Percentiles rank a stretch among this genome's conserved stretches.
These are phyloP conservation scores for Latheticus oryzae DNA, from an alignment of 2,888 invertebrate species.

Conservation along the genomic window DNA sequence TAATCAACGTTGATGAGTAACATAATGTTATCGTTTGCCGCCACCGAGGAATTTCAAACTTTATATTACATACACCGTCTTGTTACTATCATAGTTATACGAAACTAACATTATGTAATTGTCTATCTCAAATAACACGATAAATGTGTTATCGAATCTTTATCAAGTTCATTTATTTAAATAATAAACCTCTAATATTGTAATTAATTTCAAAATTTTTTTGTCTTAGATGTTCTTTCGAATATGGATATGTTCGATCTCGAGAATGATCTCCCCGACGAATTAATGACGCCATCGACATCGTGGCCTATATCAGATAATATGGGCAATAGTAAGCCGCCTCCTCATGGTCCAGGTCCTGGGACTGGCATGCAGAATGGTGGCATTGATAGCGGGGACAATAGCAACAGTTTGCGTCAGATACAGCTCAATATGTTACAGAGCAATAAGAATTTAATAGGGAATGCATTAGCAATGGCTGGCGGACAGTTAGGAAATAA, in stretches of 20 bases:
- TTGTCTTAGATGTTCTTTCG: constrained; percentile 78
- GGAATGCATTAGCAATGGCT: constrained; percentile 78
- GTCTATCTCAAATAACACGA: constrained; percentile 11
- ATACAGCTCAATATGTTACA: constrained; percentile 75
- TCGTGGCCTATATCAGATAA: constrained; percentile 74
- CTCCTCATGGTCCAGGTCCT: constrained; percentile 86
- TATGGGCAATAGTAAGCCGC: constrained; percentile 75
- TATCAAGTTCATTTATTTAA: constrained; percentile 8
- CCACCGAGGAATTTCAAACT: no score
- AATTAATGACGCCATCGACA: constrained; percentile 78
- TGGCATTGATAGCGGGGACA: constrained; percentile 75
- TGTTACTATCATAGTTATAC: no score
- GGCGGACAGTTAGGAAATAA: constrained; percentile 83
- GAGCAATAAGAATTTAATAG: constrained; percentile 78
- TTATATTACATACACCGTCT: no score
- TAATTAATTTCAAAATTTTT: no score
- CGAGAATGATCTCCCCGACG: constrained; percentile 93
- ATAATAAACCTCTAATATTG: no score
- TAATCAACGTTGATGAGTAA: no score
- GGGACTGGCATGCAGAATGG: constrained; percentile 72
- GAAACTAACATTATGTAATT: constrained; percentile 3
- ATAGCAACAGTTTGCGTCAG: constrained; percentile 61
- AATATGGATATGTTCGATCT: constrained; percentile 89
- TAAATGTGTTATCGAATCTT: constrained; percentile 12
- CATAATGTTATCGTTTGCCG: no score